Conservation (phyloP, 2,888 invertebrate species). For the Drosophila bunnanda region DNA sequence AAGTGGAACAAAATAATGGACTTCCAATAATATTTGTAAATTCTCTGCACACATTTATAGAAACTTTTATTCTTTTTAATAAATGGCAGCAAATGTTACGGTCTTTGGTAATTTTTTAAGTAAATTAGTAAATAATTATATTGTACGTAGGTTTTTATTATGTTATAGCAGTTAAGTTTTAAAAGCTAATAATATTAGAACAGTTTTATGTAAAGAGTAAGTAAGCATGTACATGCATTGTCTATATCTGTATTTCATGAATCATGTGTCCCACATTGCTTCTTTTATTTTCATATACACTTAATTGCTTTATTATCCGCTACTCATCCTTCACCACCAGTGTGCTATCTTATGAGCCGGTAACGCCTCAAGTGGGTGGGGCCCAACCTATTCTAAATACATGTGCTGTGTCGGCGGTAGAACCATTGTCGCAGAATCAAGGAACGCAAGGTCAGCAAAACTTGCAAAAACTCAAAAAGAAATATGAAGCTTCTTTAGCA, state of each 20-base stretch:
- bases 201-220: not conserved
- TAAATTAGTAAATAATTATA: not conserved
- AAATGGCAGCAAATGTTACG: not conserved
- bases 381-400: not conserved
- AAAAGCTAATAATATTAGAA: not conserved
- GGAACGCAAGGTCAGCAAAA: not conserved
- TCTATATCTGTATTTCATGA: not conserved
- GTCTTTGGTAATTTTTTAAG: not conserved
- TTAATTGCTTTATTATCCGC: not conserved
- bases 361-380: not conserved
- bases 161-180: not conserved
- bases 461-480: not conserved
- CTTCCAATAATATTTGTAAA: no score
- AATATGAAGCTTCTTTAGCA: not conserved
- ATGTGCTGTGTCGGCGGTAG: no score
- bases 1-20: no score
- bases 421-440: not conserved
- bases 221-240: not conserved
- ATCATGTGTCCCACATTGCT: not conserved
- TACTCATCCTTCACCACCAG: slow-evolving; percentile 1
- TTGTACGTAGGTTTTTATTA: not conserved
- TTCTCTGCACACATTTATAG: no score
- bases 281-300: not conserved
- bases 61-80: no score
- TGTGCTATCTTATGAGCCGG: slow-evolving; percentile 5